phyloP scores from a whole-genome alignment of 2,888 invertebrate species.

The Callyntrura sp. region DNA sequence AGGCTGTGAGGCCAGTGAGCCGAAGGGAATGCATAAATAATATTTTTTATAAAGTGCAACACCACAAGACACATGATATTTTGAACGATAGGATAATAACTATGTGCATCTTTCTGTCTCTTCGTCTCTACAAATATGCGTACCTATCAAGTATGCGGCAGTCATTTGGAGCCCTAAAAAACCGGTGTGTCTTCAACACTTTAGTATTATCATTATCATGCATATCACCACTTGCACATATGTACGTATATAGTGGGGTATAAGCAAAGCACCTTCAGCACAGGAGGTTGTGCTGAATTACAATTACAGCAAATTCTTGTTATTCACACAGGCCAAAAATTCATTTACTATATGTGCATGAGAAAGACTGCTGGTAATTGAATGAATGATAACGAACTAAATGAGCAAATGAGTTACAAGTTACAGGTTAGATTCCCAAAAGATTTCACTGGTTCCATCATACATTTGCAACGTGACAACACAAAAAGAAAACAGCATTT shows the following conservation, averaged over 20 bases:
- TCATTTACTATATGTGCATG: conserved; percentile 30
- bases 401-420: background rate
- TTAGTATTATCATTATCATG: background rate
- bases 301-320: background rate
- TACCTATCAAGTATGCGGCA: background rate
- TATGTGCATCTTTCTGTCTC: conserved; percentile 11
- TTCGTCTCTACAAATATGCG: conserved; percentile 8
- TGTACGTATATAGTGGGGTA: background rate
- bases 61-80: background rate
- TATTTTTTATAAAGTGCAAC: conserved; percentile 50
- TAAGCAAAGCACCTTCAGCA: conserved; percentile 1
- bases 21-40: conserved; percentile 66
- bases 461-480: background rate
- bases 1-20: conserved; percentile 82
- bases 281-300: background rate
- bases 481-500: too few species aligned
- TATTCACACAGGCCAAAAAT: background rate
- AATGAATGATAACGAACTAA: background rate
- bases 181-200: conserved; percentile 68
- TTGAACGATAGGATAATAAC: conserved; percentile 11
- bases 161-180: conserved; percentile 40
- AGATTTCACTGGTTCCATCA: background rate
- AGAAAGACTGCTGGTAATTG: background rate
- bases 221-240: background rate
- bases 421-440: conserved; percentile 4